phyloP scores from a whole-genome alignment of 2,888 invertebrate genomes.

The Merodon equestris region DNA sequence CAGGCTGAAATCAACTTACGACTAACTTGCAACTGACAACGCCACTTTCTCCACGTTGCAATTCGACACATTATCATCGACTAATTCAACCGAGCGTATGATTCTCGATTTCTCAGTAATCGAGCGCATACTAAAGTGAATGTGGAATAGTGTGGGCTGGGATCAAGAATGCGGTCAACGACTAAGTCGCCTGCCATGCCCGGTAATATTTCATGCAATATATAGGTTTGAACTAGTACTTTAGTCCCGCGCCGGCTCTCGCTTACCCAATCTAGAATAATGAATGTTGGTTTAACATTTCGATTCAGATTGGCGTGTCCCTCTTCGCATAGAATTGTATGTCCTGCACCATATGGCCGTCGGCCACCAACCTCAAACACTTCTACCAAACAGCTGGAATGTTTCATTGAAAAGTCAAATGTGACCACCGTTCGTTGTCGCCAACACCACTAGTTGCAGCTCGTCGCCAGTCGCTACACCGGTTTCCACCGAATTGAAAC shows the following conservation, averaged over 20 bases:
- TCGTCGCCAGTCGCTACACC: constrained; percentile 35
- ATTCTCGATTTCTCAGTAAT: constrained; percentile 14
- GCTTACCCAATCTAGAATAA: constrained; percentile 11
- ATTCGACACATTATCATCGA: constrained; percentile 13
- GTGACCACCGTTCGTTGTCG: constrained; percentile 62
- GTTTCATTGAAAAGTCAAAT: constrained; percentile 67
- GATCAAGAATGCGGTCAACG: constrained; percentile 13
- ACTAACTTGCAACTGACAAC: not conserved
- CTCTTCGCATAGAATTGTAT: constrained; percentile 15
- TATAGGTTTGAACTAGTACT: constrained; percentile 6
- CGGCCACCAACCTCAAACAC: constrained; percentile 40
- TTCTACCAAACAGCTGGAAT: constrained; percentile 65
- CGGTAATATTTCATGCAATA: constrained; percentile 3
- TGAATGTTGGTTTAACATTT: constrained; percentile 49
- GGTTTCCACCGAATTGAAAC: constrained; percentile 53
- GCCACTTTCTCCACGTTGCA: constrained; percentile 15
- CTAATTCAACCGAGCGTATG: constrained; percentile 16
- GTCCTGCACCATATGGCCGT: constrained; percentile 54
- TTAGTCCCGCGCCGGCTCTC: not conserved
- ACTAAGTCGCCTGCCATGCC: not conserved
- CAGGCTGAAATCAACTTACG: not conserved
- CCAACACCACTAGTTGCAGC: constrained; percentile 17
- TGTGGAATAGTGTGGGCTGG: constrained; percentile 19
- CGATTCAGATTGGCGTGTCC: constrained; percentile 38
- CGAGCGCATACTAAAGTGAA: constrained; percentile 14